phyloP scores from a whole-genome alignment of 2,888 invertebrate species.

The Prosapia bicincta region DNA sequence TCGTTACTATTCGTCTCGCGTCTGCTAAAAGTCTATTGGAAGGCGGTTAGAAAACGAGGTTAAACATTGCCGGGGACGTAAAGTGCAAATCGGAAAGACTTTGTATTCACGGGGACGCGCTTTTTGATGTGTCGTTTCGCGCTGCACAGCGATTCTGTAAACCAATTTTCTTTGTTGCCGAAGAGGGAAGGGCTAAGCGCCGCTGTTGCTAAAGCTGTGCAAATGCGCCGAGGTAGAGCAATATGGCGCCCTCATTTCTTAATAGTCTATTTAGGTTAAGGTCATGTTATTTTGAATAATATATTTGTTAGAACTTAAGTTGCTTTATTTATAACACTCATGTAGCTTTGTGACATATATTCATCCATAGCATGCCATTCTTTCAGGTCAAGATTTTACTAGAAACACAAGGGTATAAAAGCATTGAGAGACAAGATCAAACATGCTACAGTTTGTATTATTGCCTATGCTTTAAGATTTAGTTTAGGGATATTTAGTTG shows the following conservation, averaged over 20 bases:
- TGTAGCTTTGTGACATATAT: no score
- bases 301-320: no score
- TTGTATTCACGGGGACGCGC: not conserved
- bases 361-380: no score
- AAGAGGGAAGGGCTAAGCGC: not conserved
- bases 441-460: no score
- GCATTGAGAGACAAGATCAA: no score
- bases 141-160: slow-evolving; percentile 2
- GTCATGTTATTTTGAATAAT: no score
- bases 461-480: no score
- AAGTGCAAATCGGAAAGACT: not conserved
- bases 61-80: not conserved
- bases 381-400: no score
- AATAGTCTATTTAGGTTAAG: not conserved
- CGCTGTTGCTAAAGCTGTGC: not conserved
- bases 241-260: not conserved
- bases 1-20: not conserved
- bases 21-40: not conserved
- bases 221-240: not conserved
- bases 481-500: no score
- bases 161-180: slow-evolving; percentile 14
- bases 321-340: no score
- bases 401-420: no score
- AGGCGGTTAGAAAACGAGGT: not conserved
- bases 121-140: slow-evolving; percentile 22